Percentiles rank a stretch among this genome's conserved stretches.
Conservation (phyloP, 2,797 vertebrate species). For the Odontamblyopus lacepedii region DNA sequence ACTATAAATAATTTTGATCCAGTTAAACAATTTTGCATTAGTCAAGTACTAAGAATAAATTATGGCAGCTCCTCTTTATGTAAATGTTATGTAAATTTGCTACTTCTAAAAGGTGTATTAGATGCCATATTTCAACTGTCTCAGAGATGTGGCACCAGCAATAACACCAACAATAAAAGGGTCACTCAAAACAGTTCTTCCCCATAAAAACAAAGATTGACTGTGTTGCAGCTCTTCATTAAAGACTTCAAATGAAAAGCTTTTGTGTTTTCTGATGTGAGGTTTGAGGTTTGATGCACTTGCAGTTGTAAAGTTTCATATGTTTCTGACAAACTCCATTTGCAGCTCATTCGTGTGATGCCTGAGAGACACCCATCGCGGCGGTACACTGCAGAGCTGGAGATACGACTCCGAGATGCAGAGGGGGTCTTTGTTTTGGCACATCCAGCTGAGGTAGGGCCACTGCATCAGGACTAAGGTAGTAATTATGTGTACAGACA, state of each 20-base stretch:
- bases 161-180: no score
- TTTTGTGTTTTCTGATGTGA: background rate
- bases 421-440: slow-evolving; percentile 60
- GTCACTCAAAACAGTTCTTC: background rate
- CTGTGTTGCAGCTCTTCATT: background rate
- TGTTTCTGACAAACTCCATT: slow-evolving; percentile 8
- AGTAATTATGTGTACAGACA: background rate
- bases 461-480: background rate
- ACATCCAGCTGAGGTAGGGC: slow-evolving; percentile 61
- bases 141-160: no score
- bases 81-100: no score
- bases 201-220: slow-evolving; percentile 1
- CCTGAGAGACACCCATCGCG: slow-evolving; percentile 75
- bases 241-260: background rate
- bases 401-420: slow-evolving; percentile 61
- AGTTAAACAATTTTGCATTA: no score
- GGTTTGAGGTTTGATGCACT: background rate
- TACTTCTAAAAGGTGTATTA: no score
- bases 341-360: slow-evolving; percentile 69
- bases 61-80: no score
- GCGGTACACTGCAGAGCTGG: slow-evolving; percentile 62
- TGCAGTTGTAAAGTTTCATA: background rate
- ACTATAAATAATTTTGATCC: no score
- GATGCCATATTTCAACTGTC: no score
- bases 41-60: no score